Percentiles rank a stretch among this genome's conserved stretches.
Evolutionary conservation across 2,888 invertebrate species (phyloP).

Genomic region (Petrolisthes manimaculis): DNA sequence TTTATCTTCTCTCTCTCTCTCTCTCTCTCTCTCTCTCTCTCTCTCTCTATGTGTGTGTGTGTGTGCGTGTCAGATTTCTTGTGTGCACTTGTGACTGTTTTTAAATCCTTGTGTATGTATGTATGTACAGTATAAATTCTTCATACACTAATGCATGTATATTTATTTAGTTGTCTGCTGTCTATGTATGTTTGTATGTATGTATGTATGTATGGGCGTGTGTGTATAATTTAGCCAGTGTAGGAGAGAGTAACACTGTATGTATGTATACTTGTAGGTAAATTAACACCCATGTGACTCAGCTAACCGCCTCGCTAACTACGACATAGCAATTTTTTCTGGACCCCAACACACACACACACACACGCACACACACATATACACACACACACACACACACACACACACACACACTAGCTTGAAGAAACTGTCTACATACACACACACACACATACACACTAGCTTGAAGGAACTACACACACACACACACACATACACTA

Average conservation of each 20-base stretch:
- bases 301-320: neutral
- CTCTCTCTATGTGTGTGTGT: neutral
- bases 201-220: neutral
- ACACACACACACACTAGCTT: neutral
- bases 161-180: too few species aligned
- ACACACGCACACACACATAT: neutral
- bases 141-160: neutral
- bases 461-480: neutral
- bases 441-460: neutral
- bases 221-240: neutral
- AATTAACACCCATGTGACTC: neutral
- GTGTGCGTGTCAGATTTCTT: neutral
- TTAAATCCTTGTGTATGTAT: neutral
- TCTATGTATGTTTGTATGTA: neutral
- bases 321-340: neutral
- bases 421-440: too few species aligned
- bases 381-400: neutral
- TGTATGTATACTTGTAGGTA: neutral
- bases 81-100: neutral
- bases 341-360: neutral
- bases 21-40: slow-evolving; percentile 1
- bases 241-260: neutral
- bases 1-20: neutral
- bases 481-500: neutral
- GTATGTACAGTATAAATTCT: neutral